Evolutionary conservation across 2,888 invertebrate genomes (phyloP).

Genomic region (Conus canariensis): DNA sequence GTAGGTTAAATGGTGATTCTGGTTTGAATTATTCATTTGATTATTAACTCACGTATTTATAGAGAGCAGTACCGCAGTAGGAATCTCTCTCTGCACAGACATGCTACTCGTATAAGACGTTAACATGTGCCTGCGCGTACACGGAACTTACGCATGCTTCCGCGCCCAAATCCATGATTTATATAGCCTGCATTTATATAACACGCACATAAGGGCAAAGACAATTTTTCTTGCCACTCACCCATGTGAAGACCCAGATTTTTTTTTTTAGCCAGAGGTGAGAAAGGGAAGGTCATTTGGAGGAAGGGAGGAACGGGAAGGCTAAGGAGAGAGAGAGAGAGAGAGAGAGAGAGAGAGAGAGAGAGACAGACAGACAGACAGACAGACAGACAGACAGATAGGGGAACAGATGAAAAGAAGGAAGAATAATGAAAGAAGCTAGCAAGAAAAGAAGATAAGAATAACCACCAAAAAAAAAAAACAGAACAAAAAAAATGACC

Average conservation of each 20-base stretch:
- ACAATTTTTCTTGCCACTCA: neutral
- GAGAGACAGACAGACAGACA: neutral
- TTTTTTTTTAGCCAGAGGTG: neutral
- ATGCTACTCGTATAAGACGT: too few species aligned
- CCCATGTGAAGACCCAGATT: neutral
- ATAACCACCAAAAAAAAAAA: neutral
- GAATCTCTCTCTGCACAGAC: too few species aligned
- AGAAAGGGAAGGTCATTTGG: neutral
- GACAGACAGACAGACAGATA: neutral
- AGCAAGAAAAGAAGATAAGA: neutral
- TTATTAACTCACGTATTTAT: too few species aligned
- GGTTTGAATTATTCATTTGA: too few species aligned
- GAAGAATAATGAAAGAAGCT: neutral
- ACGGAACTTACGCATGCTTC: too few species aligned
- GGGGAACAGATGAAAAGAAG: neutral
- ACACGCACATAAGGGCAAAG: too few species aligned
- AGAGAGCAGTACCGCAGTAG: too few species aligned
- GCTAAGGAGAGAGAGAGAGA: slow-evolving; percentile 18
- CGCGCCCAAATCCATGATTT: too few species aligned
- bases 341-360: slow-evolving; percentile 1
- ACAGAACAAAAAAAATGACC: neutral
- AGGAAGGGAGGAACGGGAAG: neutral
- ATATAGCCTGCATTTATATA: too few species aligned
- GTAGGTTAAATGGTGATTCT: too few species aligned
- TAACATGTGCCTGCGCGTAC: too few species aligned